Evolutionary conservation across 2,888 invertebrate genomes (phyloP).

Genomic region (Opisthograptis luteolata): DNA sequence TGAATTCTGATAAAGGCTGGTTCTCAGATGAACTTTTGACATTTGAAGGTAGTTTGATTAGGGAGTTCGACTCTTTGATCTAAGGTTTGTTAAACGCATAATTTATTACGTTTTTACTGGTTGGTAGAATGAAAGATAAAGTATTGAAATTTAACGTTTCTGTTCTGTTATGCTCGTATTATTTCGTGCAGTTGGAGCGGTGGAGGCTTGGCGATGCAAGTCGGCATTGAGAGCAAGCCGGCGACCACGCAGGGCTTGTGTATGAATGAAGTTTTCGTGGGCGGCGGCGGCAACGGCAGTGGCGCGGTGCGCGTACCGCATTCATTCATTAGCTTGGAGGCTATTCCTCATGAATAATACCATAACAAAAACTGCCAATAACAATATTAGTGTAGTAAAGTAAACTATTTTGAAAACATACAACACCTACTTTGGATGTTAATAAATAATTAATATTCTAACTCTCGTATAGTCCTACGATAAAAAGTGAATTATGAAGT

Average conservation of each 20-base stretch:
- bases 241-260: conserved; percentile 69
- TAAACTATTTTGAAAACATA: no score
- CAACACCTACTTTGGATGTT: no score
- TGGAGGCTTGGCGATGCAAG: conserved; percentile 44
- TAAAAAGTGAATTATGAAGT: no score
- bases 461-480: no score
- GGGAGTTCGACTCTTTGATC: conserved; percentile 28
- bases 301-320: conserved; percentile 60
- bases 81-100: conserved; percentile 10
- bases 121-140: background rate
- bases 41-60: conserved; percentile 36
- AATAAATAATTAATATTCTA: no score
- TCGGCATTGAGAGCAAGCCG: conserved; percentile 64
- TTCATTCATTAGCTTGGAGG: conserved; percentile 81
- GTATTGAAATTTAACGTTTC: background rate
- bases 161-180: conserved; percentile 9
- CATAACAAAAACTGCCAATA: conserved; percentile 75
- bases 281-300: conserved; percentile 49
- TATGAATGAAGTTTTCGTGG: conserved; percentile 80
- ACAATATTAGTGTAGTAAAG: conserved; percentile 43
- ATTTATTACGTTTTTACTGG: conserved; percentile 7
- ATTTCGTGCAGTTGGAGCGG: conserved; percentile 39
- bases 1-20: conserved; percentile 40
- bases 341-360: conserved; percentile 79
- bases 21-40: conserved; percentile 43